A percentile compares a stretch with the other conserved stretches of the same genome.
These are phyloP conservation scores for Xiphorhynchus erythropygius DNA, from an alignment of 2,797 vertebrate species.

Conservation along the genomic window DNA sequence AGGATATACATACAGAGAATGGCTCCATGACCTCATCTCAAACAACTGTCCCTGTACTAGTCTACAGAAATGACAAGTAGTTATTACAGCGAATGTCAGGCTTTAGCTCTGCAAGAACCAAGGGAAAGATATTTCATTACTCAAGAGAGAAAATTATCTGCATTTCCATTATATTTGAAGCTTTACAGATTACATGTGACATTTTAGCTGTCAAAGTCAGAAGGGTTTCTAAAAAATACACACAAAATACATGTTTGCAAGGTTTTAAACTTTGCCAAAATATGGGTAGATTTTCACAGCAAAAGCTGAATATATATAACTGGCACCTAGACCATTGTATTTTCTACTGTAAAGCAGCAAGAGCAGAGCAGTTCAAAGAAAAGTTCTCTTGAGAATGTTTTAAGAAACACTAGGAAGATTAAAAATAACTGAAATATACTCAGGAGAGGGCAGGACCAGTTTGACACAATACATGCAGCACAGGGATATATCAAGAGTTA, in stretches of 20 bases:
- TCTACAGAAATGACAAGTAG: background rate
- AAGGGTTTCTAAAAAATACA: background rate
- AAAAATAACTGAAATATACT: background rate
- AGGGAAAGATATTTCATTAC: background rate
- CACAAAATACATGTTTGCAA: background rate
- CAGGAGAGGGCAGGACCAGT: background rate
- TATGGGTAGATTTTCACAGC: background rate
- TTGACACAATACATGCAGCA: background rate
- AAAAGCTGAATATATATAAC: background rate
- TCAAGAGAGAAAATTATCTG: slow-evolving; percentile 1
- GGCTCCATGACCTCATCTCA: background rate
- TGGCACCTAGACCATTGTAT: background rate
- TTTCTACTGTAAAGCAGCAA: background rate
- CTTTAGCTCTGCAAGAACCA: background rate
- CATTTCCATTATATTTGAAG: background rate
- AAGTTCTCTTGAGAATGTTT: background rate
- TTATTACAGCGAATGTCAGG: background rate
- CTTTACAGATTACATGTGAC: background rate
- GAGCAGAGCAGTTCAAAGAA: background rate
- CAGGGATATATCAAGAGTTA: background rate
- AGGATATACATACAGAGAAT: background rate
- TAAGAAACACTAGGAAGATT: background rate
- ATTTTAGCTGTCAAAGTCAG: background rate
- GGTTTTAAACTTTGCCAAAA: background rate
- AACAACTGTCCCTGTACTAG: background rate